phyloP scores from a whole-genome alignment of 2,797 vertebrate genomes.

The Falco biarmicus region DNA sequence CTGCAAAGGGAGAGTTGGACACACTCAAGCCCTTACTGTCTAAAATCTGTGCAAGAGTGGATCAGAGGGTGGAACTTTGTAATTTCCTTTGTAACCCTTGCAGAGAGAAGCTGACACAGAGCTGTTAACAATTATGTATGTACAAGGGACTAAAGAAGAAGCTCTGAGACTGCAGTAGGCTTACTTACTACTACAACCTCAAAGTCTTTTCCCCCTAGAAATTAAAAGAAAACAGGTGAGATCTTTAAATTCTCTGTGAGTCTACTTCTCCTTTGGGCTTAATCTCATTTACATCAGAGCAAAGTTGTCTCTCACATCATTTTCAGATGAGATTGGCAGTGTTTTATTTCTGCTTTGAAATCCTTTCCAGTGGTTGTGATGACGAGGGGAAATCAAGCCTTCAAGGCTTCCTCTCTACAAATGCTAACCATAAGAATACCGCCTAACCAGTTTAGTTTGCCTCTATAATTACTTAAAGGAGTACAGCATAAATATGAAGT shows the following conservation, averaged over 20 bases:
- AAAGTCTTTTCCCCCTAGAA: background rate
- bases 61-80: background rate
- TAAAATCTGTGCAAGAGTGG: background rate
- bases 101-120: background rate
- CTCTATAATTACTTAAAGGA: conserved; percentile 50
- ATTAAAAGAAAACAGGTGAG: background rate
- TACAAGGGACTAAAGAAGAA: background rate
- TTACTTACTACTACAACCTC: background rate
- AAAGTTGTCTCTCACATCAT: background rate
- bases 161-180: background rate
- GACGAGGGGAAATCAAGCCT: background rate
- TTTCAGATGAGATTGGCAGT: background rate
- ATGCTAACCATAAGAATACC: conserved; percentile 27
- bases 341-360: conserved; percentile 27
- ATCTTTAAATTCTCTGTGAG: background rate
- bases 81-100: background rate
- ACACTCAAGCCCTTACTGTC: background rate
- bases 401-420: background rate
- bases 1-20: background rate
- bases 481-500: background rate
- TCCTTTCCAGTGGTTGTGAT: background rate
- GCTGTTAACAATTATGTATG: background rate
- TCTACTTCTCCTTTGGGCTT: background rate
- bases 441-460: background rate
- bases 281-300: background rate